Evolutionary conservation across 2,113 vertebrate species (phyloP).

Genomic region (Megatriorchis doriae): DNA sequence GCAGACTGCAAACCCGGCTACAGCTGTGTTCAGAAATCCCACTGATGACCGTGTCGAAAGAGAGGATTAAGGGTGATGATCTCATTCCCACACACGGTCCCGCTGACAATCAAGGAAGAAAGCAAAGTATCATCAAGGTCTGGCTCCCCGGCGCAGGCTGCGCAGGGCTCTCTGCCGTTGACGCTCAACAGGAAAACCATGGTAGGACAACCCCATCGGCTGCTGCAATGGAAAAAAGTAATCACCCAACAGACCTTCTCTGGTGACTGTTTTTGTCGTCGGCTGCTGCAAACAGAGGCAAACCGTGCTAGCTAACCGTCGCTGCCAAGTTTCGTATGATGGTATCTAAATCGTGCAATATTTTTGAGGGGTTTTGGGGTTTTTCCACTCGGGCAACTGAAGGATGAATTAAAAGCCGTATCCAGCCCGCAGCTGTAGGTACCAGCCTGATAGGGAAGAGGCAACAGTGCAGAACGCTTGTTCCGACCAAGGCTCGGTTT

Average conservation of each 20-base stretch:
- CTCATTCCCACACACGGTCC: neutral
- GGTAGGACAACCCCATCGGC: neutral
- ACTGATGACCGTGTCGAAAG: rapidly evolving
- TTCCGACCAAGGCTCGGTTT: neutral
- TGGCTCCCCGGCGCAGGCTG: neutral
- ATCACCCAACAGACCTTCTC: neutral
- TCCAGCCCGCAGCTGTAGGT: neutral
- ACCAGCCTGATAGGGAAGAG: neutral
- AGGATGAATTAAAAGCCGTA: neutral
- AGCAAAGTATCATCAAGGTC: neutral
- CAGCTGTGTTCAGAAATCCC: neutral
- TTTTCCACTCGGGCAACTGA: neutral
- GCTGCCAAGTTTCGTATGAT: neutral
- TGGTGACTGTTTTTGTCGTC: neutral
- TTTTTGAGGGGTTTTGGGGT: neutral
- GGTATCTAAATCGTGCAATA: neutral
- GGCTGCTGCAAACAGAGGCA: neutral
- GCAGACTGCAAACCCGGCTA: neutral
- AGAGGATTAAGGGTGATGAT: neutral
- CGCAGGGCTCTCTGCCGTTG: neutral
- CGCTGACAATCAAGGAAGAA: neutral
- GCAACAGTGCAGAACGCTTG: neutral
- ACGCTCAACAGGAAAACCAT: neutral
- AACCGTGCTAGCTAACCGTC: neutral
- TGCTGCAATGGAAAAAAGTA: slow-evolving; percentile 44